Conservation (phyloP, 2,797 vertebrate species). For the Myotis myotis region DNA sequence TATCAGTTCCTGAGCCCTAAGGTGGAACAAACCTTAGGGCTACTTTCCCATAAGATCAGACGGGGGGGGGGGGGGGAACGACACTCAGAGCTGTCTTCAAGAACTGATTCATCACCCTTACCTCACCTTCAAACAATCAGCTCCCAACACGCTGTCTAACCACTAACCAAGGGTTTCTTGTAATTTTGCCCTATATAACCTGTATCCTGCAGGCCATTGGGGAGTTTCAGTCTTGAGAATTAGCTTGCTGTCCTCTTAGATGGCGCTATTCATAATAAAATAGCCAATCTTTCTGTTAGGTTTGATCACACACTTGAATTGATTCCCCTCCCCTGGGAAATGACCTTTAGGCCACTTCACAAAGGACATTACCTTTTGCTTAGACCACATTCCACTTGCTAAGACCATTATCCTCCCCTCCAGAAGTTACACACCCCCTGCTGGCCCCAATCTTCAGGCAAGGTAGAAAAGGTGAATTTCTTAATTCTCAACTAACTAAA, state of each 20-base stretch:
- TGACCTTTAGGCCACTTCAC: no score
- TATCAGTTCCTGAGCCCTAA: neutral
- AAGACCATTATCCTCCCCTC: no score
- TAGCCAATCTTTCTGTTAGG: neutral
- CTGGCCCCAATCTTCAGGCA: no score
- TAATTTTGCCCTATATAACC: neutral
- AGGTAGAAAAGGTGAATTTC: no score
- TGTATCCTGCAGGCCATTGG: neutral
- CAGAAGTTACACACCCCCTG: no score
- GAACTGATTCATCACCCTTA: neutral
- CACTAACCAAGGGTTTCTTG: neutral
- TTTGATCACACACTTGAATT: no score
- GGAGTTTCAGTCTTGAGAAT: neutral
- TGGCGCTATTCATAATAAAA: neutral
- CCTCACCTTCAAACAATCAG: neutral
- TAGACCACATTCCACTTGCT: no score
- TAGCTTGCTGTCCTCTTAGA: neutral
- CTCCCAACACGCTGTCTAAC: neutral
- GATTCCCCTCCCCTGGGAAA: no score
- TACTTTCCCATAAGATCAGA: neutral
- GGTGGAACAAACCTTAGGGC: neutral
- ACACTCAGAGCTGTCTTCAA: neutral
- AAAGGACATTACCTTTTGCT: no score
- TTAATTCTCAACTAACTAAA: no score
- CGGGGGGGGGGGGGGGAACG: no score